Percentiles rank a stretch among this genome's conserved stretches.
Conservation (phyloP, 1,140 invertebrate species). For the Anastatus disparis region DNA sequence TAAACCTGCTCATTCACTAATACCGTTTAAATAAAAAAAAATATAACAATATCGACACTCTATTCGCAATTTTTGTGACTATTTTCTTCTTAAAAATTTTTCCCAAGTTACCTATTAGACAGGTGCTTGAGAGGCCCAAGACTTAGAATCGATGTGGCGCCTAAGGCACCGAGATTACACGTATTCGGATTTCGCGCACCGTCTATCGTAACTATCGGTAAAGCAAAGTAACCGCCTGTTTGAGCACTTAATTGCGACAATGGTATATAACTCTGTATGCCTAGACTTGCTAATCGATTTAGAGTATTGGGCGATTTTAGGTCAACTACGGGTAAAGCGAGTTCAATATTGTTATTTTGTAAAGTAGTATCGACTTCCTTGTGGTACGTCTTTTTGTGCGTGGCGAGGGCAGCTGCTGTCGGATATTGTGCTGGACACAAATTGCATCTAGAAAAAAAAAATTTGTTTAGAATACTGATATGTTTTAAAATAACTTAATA, state of each 20-base stretch:
- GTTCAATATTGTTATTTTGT: slow-evolving; percentile 65
- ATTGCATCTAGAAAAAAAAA: slow-evolving; percentile 71
- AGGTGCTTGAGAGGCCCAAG: slow-evolving; percentile 76
- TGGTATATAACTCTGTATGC: slow-evolving; percentile 80
- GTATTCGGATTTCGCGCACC: slow-evolving; percentile 72
- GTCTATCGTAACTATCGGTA: slow-evolving; percentile 79
- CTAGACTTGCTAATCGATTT: slow-evolving; percentile 72
- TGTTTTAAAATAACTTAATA: background rate
- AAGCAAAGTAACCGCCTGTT: slow-evolving; percentile 73
- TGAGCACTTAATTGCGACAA: slow-evolving; percentile 73
- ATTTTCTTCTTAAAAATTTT: too few relatives aligned
- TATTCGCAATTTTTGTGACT: background rate
- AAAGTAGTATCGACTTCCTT: slow-evolving; percentile 64
- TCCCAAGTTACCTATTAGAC: slow-evolving; percentile 65
- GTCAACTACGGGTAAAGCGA: slow-evolving; percentile 79
- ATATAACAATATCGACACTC: too few relatives aligned
- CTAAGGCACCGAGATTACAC: slow-evolving; percentile 72
- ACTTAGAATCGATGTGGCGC: slow-evolving; percentile 75
- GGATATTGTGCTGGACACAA: slow-evolving; percentile 78
- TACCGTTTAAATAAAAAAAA: too few relatives aligned
- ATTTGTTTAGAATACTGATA: slow-evolving; percentile 9
- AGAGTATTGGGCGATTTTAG: slow-evolving; percentile 74
- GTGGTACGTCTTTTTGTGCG: slow-evolving; percentile 78
- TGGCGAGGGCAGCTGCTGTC: slow-evolving; percentile 72
- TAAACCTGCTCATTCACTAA: background rate